These are phyloP conservation scores for Clytia hemisphaerica DNA, from an alignment of 30 jellyfish, hydroid and myxozoan genomes.

Conservation along the genomic window DNA sequence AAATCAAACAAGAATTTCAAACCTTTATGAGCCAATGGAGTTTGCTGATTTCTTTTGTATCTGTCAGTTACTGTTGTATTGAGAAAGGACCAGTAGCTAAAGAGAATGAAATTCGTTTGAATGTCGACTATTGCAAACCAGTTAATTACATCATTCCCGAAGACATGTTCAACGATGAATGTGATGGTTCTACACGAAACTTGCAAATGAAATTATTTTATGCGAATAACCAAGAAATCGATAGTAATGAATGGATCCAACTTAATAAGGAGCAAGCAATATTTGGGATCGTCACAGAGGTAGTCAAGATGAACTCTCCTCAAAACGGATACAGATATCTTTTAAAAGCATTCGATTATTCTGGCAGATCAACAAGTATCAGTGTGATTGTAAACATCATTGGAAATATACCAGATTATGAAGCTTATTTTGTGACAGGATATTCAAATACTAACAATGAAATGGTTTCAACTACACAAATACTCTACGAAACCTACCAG, in stretches of 20 bases:
- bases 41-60: constrained; percentile 22
- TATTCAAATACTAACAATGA: constrained; percentile 21
- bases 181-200: constrained; percentile 65
- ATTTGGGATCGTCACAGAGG: constrained; percentile 72
- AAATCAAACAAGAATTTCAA: constrained; percentile 23
- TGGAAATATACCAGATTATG: constrained; percentile 14
- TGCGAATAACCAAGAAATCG: constrained; percentile 39
- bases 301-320: constrained; percentile 44
- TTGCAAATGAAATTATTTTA: constrained; percentile 51
- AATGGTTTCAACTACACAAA: constrained; percentile 33
- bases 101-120: too few relatives aligned
- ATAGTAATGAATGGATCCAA: constrained; percentile 67
- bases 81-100: constrained; percentile 69
- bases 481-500: not conserved
- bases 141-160: constrained; percentile 22
- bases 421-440: constrained; percentile 39
- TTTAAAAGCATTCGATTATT: constrained; percentile 65
- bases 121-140: constrained; percentile 48
- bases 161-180: constrained; percentile 48
- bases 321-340: constrained; percentile 36
- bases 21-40: constrained; percentile 3
- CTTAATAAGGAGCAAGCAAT: constrained; percentile 33
- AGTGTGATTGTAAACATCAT: constrained; percentile 28
- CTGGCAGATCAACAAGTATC: constrained; percentile 73
- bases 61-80: constrained; percentile 64